phyloP scores from a whole-genome alignment of 2,797 vertebrate genomes.

The Microtus californicus region DNA sequence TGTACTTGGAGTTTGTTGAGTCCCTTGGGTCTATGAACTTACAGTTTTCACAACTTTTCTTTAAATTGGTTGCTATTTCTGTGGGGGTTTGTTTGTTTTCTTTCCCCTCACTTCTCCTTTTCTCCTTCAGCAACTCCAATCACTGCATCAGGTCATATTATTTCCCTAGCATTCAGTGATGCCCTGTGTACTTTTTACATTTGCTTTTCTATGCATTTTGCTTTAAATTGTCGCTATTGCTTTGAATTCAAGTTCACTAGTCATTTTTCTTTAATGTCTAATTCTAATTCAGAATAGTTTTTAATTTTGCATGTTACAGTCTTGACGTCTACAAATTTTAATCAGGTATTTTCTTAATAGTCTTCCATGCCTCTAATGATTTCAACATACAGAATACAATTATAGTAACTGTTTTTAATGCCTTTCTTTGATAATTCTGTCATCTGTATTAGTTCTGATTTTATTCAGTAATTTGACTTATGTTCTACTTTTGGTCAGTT shows the following conservation, averaged over 20 bases:
- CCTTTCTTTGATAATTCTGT: slow-evolving; percentile 17
- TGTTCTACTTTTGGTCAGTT: slow-evolving; percentile 4
- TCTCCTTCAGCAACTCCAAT: background rate
- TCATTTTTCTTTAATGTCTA: slow-evolving; percentile 35
- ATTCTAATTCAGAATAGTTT: background rate
- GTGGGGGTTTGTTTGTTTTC: slow-evolving; percentile 6
- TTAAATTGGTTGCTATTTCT: slow-evolving; percentile 39
- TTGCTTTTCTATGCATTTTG: slow-evolving; percentile 12
- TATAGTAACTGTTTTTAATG: background rate
- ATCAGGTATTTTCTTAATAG: slow-evolving; percentile 21
- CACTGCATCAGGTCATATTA: slow-evolving; percentile 2
- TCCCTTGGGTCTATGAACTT: slow-evolving; percentile 24
- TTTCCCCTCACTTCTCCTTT: slow-evolving; percentile 28
- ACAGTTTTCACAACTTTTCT: slow-evolving; percentile 7
- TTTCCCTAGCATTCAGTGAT: background rate
- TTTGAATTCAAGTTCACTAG: slow-evolving; percentile 57
- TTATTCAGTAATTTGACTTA: slow-evolving; percentile 42
- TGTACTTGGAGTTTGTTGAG: background rate
- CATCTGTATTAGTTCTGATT: slow-evolving; percentile 8
- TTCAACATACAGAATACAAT: slow-evolving; percentile 48
- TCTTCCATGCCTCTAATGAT: slow-evolving; percentile 19
- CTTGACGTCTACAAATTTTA: slow-evolving; percentile 38
- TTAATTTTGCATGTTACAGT: slow-evolving; percentile 15
- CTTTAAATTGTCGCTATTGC: slow-evolving; percentile 17
- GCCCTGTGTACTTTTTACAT: background rate